Evolutionary conservation across 2,888 invertebrate species (phyloP).

Genomic region (Xylota segnis): DNA sequence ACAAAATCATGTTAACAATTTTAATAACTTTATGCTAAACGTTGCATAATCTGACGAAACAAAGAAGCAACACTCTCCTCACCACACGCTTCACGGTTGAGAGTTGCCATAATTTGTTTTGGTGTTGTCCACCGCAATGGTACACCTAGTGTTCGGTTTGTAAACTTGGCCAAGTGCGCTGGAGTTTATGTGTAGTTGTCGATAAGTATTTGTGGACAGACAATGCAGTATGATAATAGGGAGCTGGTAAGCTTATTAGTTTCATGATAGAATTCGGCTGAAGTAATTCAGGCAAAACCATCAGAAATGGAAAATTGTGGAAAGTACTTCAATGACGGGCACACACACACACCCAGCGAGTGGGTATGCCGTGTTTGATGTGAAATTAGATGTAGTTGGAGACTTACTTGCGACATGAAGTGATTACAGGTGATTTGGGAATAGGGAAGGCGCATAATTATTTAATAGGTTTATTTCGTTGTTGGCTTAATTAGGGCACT

Average conservation of each 20-base stretch:
- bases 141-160: constrained; percentile 15
- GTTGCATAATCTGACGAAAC: constrained; percentile 64
- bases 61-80: not conserved
- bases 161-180: constrained; percentile 44
- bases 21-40: constrained; percentile 69
- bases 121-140: constrained; percentile 27
- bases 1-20: constrained; percentile 72
- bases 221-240: constrained; percentile 18
- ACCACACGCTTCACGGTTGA: constrained; percentile 29
- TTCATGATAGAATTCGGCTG: constrained; percentile 30
- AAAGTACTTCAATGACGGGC: constrained; percentile 12
- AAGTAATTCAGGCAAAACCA: constrained; percentile 4
- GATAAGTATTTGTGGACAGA: constrained; percentile 15
- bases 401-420: constrained; percentile 10
- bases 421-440: constrained; percentile 33
- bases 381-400: constrained; percentile 29
- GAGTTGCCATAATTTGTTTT: constrained; percentile 45
- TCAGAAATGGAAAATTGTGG: constrained; percentile 17
- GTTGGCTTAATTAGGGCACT: constrained; percentile 19
- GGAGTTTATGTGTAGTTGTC: not conserved
- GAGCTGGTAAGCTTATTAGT: constrained; percentile 36
- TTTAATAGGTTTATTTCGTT: constrained; percentile 28
- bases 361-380: constrained; percentile 11
- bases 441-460: constrained; percentile 5
- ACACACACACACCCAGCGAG: not conserved